These are phyloP conservation scores for Lasioglossum baleicum DNA, from an alignment of 1,140 invertebrate genomes.

Conservation along the genomic window DNA sequence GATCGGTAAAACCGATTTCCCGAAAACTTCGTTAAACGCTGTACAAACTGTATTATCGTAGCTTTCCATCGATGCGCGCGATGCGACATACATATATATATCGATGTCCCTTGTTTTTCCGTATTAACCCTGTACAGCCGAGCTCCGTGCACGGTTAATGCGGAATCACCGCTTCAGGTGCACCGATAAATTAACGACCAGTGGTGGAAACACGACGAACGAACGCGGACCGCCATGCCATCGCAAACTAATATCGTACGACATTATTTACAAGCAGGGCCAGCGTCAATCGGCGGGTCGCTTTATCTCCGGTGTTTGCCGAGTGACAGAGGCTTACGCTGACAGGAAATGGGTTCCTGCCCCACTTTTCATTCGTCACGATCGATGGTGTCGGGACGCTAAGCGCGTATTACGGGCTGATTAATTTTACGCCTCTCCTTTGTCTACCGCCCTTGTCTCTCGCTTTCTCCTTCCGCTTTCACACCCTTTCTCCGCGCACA, in stretches of 20 bases:
- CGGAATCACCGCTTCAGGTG: slow-evolving; percentile 10
- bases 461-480: background rate
- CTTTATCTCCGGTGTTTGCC: slow-evolving; percentile 47
- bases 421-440: slow-evolving; percentile 63
- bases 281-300: slow-evolving; percentile 5
- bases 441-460: background rate
- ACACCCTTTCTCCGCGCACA: background rate
- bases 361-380: slow-evolving; percentile 60
- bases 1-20: background rate
- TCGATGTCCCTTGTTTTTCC: slow-evolving; percentile 20
- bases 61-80: background rate
- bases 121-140: background rate
- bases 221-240: background rate
- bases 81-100: background rate
- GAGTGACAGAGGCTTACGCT: slow-evolving; percentile 45
- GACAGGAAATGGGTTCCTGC: slow-evolving; percentile 45
- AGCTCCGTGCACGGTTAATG: background rate
- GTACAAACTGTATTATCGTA: slow-evolving; percentile 17
- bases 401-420: slow-evolving; percentile 64
- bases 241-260: slow-evolving; percentile 40
- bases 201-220: background rate
- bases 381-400: slow-evolving; percentile 57
- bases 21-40: slow-evolving; percentile 11
- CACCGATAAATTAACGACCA: slow-evolving; percentile 8
- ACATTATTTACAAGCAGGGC: slow-evolving; percentile 36